Conservation (phyloP, 2,888 invertebrate genomes). For the Drosophila kuntzei region DNA sequence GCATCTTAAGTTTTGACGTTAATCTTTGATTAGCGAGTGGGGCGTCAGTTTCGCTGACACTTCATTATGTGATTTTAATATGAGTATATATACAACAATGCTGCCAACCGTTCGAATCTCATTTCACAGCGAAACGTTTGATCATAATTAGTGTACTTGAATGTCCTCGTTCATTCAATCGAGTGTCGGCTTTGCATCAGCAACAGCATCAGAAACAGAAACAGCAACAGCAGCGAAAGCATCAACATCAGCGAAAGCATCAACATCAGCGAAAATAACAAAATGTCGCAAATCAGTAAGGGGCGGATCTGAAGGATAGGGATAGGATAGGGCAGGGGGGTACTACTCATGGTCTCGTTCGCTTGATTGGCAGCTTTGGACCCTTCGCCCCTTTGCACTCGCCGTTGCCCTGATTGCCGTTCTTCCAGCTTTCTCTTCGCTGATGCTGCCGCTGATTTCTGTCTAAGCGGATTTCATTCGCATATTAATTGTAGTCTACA, state of each 20-base stretch:
- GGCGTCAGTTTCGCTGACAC: slow-evolving; percentile 70
- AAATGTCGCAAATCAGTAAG: slow-evolving; percentile 76
- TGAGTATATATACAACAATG: slow-evolving; percentile 66
- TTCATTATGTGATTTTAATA: slow-evolving; percentile 79
- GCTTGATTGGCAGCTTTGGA: slow-evolving; percentile 63
- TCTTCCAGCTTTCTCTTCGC: slow-evolving; percentile 7
- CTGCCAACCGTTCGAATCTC: slow-evolving; percentile 63
- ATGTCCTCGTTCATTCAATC: slow-evolving; percentile 54
- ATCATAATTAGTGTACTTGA: slow-evolving; percentile 80
- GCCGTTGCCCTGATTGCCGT: slow-evolving; percentile 35
- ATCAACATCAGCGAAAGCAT: slow-evolving; percentile 40
- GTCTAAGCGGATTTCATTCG: slow-evolving; percentile 79
- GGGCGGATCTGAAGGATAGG: slow-evolving; percentile 6
- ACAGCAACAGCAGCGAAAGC: slow-evolving; percentile 4
- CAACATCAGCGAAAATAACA: slow-evolving; percentile 65
- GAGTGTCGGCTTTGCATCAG: slow-evolving; percentile 76
- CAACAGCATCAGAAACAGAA: slow-evolving; percentile 25
- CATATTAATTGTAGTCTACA: slow-evolving; percentile 79
- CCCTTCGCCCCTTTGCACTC: slow-evolving; percentile 34
- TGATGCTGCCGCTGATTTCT: slow-evolving; percentile 34
- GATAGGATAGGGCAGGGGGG: not conserved
- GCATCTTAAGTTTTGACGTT: slow-evolving; percentile 76
- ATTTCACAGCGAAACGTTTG: slow-evolving; percentile 72
- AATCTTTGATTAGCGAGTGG: slow-evolving; percentile 68
- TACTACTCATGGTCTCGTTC: slow-evolving; percentile 23